phyloP scores from a whole-genome alignment of 2,888 invertebrate genomes.

The Spialia ferax region DNA sequence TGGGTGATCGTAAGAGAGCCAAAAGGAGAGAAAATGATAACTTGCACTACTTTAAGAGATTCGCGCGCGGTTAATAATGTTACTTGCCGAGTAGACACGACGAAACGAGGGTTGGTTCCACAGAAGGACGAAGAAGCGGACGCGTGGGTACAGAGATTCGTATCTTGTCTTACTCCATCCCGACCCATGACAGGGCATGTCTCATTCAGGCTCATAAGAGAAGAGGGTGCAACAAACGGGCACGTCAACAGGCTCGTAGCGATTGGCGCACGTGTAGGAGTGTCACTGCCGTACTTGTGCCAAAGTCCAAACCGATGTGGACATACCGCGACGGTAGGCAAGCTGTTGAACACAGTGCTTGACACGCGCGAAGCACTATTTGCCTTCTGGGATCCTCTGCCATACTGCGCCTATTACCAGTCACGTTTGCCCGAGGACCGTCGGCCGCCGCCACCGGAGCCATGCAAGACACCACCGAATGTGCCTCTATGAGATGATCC shows the following conservation, averaged over 20 bases:
- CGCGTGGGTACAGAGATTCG: conserved; percentile 91
- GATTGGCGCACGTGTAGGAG: conserved; percentile 91
- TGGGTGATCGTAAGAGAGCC: conserved; percentile 94
- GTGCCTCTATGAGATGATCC: conserved; percentile 72
- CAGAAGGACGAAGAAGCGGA: conserved; percentile 89
- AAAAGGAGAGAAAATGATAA: conserved; percentile 91
- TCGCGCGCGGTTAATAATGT: conserved; percentile 93
- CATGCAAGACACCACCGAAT: conserved; percentile 84
- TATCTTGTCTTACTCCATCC: conserved; percentile 88
- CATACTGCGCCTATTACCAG: conserved; percentile 95
- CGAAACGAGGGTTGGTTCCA: conserved; percentile 89
- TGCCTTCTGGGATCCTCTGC: conserved; percentile 94
- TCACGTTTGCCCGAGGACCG: conserved; percentile 89
- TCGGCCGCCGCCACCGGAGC: conserved; percentile 81
- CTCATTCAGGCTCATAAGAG: conserved; percentile 91
- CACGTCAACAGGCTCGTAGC: conserved; percentile 70
- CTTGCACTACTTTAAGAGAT: conserved; percentile 94
- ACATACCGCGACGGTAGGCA: conserved; percentile 87
- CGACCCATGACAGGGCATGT: conserved; percentile 92
- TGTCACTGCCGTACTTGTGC: conserved; percentile 93
- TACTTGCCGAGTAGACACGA: conserved; percentile 90
- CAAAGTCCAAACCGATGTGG: conserved; percentile 89
- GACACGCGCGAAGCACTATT: conserved; percentile 94
- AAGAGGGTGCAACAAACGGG: conserved; percentile 81
- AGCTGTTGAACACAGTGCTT: conserved; percentile 89